Conservation (phyloP, 2,113 vertebrate species). For the Laticauda laticaudata region DNA sequence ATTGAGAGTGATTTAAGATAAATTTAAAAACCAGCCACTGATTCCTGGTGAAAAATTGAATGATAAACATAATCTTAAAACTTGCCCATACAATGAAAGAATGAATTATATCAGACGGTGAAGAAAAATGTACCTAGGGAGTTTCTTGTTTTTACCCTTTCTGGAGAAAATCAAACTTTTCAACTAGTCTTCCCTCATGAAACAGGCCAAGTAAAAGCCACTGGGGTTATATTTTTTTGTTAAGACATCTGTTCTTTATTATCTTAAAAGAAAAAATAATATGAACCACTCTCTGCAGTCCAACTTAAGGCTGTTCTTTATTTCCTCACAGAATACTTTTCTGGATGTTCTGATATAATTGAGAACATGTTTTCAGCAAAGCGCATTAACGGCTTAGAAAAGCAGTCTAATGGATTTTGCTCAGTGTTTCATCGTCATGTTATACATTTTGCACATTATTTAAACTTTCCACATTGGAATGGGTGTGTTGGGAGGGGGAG, state of each 20-base stretch:
- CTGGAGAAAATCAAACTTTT: not conserved
- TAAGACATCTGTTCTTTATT: constrained; percentile 25
- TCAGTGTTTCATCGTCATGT: not conserved
- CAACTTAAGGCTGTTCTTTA: not conserved
- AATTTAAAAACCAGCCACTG: not conserved
- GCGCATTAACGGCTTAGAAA: not conserved
- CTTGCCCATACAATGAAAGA: too few species aligned
- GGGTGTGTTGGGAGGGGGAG: not conserved
- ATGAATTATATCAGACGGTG: not conserved
- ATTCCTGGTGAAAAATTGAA: not conserved
- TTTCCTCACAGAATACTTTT: not conserved
- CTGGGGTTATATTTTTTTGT: not conserved
- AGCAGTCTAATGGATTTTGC: not conserved
- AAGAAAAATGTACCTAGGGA: not conserved
- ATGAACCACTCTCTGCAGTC: not conserved
- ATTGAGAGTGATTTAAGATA: not conserved
- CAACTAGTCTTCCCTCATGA: not conserved
- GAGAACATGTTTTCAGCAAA: not conserved
- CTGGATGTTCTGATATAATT: not conserved
- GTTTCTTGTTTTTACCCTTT: not conserved
- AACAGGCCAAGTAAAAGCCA: constrained; percentile 4
- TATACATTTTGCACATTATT: not conserved
- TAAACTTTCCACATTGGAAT: not conserved
- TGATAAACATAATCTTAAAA: not conserved
- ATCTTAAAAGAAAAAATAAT: not conserved